Evolutionary conservation across 2,113 vertebrate species (phyloP).

Genomic region (Ivindomyrus marchei): DNA sequence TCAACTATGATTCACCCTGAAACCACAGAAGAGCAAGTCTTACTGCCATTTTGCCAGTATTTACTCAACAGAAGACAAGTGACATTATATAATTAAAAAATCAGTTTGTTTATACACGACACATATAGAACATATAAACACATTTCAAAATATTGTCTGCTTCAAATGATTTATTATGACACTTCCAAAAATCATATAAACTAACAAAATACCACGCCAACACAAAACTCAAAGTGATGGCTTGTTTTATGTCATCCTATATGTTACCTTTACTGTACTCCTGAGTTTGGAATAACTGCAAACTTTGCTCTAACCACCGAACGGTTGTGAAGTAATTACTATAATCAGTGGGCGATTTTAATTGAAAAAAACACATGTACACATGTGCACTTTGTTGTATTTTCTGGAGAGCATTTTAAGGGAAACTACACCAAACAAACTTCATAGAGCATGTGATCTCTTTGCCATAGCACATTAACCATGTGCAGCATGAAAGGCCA

Average conservation of each 20-base stretch:
- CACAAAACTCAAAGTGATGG: neutral
- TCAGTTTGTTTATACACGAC: neutral
- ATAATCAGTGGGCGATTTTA: neutral
- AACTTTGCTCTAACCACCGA: neutral
- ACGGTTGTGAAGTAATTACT: neutral
- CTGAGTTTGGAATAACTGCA: neutral
- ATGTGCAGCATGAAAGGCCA: neutral
- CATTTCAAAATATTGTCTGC: neutral
- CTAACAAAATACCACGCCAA: neutral
- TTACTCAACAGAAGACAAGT: neutral
- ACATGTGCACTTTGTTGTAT: neutral
- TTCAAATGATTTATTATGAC: neutral
- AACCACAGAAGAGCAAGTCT: neutral
- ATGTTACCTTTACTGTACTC: neutral
- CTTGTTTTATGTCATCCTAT: neutral
- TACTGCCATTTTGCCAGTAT: conserved; percentile 6
- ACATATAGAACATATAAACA: neutral
- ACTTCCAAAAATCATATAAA: neutral
- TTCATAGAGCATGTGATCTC: neutral
- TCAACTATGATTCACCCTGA: conserved; percentile 22
- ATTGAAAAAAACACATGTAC: neutral
- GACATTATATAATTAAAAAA: neutral
- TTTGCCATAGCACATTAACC: neutral
- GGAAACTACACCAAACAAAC: neutral
- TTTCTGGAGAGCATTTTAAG: neutral